Conservation (phyloP, 2,113 vertebrate genomes). For the Xenopus borealis region DNA sequence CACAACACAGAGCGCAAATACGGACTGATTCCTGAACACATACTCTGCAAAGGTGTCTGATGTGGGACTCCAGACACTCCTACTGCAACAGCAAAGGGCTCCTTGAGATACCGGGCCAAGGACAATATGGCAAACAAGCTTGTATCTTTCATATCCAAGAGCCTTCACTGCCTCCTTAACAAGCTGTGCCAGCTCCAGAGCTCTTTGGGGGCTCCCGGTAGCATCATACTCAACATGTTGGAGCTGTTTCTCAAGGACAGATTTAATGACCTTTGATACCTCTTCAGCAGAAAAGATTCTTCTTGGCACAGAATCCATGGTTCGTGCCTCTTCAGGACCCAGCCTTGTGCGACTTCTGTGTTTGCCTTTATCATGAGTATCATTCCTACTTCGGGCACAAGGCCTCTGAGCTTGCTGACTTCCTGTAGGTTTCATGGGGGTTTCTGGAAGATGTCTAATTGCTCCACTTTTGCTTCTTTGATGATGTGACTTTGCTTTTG, state of each 20-base stretch:
- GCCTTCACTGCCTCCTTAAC: slow-evolving; percentile 48
- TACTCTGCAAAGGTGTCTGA: slow-evolving; percentile 53
- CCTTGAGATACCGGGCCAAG: slow-evolving; percentile 45
- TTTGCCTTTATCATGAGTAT: slow-evolving; percentile 15
- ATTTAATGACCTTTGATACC: slow-evolving; percentile 37
- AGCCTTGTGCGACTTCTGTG: not conserved
- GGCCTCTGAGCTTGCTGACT: not conserved
- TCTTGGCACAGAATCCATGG: slow-evolving; percentile 19
- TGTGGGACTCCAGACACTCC: slow-evolving; percentile 50
- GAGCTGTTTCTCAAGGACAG: slow-evolving; percentile 45
- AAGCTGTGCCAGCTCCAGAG: slow-evolving; percentile 44
- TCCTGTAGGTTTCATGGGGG: not conserved
- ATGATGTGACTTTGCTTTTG: slow-evolving; percentile 11
- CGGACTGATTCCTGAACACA: slow-evolving; percentile 48
- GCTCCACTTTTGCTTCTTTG: slow-evolving; percentile 8
- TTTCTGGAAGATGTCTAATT: not conserved
- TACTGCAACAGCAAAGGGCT: slow-evolving; percentile 47
- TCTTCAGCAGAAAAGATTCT: slow-evolving; percentile 43
- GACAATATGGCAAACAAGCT: slow-evolving; percentile 50
- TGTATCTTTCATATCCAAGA: slow-evolving; percentile 49
- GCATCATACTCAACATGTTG: slow-evolving; percentile 34
- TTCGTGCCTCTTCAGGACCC: not conserved
- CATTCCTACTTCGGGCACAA: not conserved
- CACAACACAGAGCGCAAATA: slow-evolving; percentile 53
- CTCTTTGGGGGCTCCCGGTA: slow-evolving; percentile 18